Evolutionary conservation across 2,113 vertebrate genomes (phyloP).

Genomic region (Protomyctophum bolini): DNA sequence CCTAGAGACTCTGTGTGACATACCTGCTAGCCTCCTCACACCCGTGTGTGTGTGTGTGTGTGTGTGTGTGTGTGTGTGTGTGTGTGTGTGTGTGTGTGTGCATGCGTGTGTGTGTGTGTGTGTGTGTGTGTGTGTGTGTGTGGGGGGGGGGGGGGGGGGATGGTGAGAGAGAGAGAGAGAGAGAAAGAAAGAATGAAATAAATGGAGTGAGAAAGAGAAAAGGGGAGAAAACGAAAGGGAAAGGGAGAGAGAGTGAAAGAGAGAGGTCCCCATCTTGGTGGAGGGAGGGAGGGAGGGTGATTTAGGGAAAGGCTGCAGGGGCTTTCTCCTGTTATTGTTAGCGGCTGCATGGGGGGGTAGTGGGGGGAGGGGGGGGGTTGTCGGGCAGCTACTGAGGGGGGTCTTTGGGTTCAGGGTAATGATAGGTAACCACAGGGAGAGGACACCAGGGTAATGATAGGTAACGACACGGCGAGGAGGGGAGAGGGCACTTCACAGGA

Average conservation of each 20-base stretch:
- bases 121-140: conserved; percentile 4
- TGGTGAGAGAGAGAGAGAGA: background rate
- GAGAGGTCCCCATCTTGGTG: too few species aligned
- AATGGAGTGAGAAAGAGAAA: too few species aligned
- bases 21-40: background rate
- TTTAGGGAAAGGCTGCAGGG: conserved; percentile 51
- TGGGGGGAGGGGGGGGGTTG: conserved; percentile 22
- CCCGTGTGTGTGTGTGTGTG: background rate
- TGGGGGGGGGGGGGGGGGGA: background rate
- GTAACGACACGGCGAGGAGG: background rate
- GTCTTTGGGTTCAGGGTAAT: conserved; percentile 64
- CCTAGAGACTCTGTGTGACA: background rate
- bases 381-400: conserved; percentile 27
- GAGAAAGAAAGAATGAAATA: background rate
- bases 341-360: conserved; percentile 33
- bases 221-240: background rate
- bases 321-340: conserved; percentile 68
- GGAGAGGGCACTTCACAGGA: conserved; percentile 61
- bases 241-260: background rate
- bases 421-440: conserved; percentile 69
- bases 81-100: background rate
- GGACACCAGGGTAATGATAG: conserved; percentile 1
- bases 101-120: background rate
- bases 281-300: conserved; percentile 32
- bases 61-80: background rate